Evolutionary conservation across 1,140 invertebrate species (phyloP), one percentile per base, ranked within the genome.

Genomic region (Dendrolimus punctatus): DNA sequence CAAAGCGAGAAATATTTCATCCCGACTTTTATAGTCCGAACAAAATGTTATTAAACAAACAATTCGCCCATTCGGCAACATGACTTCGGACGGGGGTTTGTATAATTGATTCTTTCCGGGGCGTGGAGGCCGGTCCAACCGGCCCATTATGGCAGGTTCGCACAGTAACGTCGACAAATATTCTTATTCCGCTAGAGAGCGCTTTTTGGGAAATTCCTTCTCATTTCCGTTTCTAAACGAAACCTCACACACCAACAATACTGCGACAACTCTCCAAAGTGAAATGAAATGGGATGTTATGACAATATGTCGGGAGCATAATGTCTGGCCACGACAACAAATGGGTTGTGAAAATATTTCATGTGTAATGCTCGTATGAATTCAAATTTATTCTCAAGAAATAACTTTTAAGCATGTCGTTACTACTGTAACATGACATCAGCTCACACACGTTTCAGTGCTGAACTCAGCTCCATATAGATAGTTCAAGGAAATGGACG

Each of bases 21-120:
- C 55, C 48, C 64, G 70, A 80, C 72, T 71, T 82, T 80, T 70
- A 71, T 76, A 69, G 68, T 60, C 69, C 71, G 70, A 59, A 63
- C 71, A 68, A 73, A 81, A 84, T 84, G 80, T 85, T 85, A 82
- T 85, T 85, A 85, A 81, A 85, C 82, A 85, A 85, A 85, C 80
- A 85, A 76, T 79, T 84, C 79, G 76, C 79, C 82, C 77, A 84
- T 82, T 80, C 68, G 70, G 62, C 56, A 60, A 77, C 76, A 73
- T 75, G 69, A 72, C 69, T 79, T 68, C 66, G 71, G 74, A 65
- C 68, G 56, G 71, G 65, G 74, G 59, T 67, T 73, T 66, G 70
- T 76, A 84, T 84, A 84, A 85, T 85, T 85, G 82, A 86, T 84
- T 86, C 79, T 83, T 86, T 86, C 82, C 82, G 82, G 82, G 79